These are phyloP conservation scores for Nothocercus nigrocapillus DNA, from an alignment of 2,113 vertebrate genomes.

Conservation along the genomic window DNA sequence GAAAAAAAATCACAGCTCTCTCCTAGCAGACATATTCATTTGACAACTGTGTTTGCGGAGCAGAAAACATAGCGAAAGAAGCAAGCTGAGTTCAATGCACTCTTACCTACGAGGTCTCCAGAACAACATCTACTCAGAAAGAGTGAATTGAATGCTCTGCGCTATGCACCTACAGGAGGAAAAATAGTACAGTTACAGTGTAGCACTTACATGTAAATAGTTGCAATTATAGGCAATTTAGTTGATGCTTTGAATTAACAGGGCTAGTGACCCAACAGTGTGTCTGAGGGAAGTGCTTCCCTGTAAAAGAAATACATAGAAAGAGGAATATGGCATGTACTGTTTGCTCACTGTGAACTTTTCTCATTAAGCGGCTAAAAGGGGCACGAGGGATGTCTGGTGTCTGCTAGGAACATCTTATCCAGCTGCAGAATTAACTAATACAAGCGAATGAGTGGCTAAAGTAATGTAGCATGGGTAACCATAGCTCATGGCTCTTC, in stretches of 20 bases:
- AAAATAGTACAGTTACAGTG: not conserved
- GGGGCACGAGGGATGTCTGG: not conserved
- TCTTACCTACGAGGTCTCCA: not conserved
- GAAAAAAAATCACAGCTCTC: not conserved
- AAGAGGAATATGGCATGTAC: not conserved
- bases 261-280: not conserved
- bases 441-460: not conserved
- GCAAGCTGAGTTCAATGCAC: not conserved
- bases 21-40: not conserved
- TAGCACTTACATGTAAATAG: not conserved
- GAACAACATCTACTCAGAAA: not conserved
- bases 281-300: not conserved
- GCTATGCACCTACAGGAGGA: not conserved
- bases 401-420: not conserved
- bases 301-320: not conserved
- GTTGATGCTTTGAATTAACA: not conserved
- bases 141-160: not conserved
- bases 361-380: not conserved
- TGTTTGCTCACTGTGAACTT: not conserved
- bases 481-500: not conserved
- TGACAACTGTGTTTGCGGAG: not conserved
- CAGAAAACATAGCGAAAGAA: not conserved
- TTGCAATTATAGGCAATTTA: not conserved
- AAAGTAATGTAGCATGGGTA: not conserved
- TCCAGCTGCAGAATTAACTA: not conserved